These are phyloP conservation scores for Platalea minor DNA, from an alignment of 2,797 vertebrate species.

Conservation along the genomic window DNA sequence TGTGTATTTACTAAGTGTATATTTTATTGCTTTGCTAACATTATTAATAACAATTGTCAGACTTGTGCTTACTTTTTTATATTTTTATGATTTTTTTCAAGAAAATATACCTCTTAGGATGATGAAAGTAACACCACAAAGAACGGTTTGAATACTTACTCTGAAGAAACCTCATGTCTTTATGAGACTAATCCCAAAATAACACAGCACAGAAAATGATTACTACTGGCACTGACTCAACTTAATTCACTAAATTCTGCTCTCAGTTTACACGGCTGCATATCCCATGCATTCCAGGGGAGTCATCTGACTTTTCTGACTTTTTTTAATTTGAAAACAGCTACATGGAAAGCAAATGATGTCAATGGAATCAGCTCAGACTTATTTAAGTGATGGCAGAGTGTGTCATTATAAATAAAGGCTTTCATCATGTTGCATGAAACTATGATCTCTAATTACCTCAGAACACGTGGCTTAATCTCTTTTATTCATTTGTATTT, in stretches of 20 bases:
- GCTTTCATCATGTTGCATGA: neutral
- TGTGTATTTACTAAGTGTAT: neutral
- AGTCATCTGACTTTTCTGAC: neutral
- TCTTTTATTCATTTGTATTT: neutral
- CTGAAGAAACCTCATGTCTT: neutral
- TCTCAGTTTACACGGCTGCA: neutral
- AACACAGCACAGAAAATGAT: neutral
- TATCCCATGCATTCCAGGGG: neutral
- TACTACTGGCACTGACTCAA: neutral
- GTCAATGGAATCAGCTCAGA: neutral
- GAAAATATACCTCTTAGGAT: neutral
- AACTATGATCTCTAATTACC: neutral
- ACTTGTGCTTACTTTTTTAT: neutral
- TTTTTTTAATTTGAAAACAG: neutral
- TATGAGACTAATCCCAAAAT: neutral
- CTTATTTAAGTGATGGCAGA: constrained; percentile 1
- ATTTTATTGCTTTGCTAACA: neutral
- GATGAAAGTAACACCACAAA: neutral
- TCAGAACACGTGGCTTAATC: neutral
- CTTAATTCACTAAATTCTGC: neutral
- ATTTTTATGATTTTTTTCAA: neutral
- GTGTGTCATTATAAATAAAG: neutral
- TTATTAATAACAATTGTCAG: neutral
- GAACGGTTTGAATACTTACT: neutral
- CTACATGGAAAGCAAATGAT: neutral